Base-by-base conservation (phyloP, 2,113 vertebrate species). In the Pelvicachromis taeniatus region DNA sequence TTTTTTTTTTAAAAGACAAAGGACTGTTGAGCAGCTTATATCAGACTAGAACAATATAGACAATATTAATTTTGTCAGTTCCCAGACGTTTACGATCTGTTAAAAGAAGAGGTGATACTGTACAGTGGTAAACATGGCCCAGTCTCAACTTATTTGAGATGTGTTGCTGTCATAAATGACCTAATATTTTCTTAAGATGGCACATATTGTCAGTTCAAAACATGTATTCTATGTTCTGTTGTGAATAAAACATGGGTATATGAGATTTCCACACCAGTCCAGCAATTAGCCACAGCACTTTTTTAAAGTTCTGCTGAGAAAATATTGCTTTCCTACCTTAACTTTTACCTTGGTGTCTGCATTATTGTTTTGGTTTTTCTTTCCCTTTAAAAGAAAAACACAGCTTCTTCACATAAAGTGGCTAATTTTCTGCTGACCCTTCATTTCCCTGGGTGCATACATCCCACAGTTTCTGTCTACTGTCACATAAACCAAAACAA, bases 271-370 rank as follows among this genome's bases (percentile, higher is more conserved):
- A 13, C 0, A 21, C 38, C 33, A 63, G 59, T 80, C 58, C 16
- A 68, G 84, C 9, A 35, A 92, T 95, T 91, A 93, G 89, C 95
- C 92, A 94, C 70, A 77, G 59, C 68, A 40, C 53, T 70, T 82
- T 68, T 92, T 75, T 92, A 42, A 58, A 52, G 56, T 86, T 31
- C 68, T 3, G 33, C 38, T 81, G 14, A 91, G 42, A 70, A 52
- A 90, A 88, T 79, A 88, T 79, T 86, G 42, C 23, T 65, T 56
- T 19, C 31, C 75, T 84, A 55, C 85, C 63, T 33, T 1, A 78
- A 48, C 54, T 68, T 86, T 86, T 84, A 54, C 8, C 13, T 87
- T 77, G 77, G 56, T 80, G 11, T 29, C 50, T 87, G 77, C 75
- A 78, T 79, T 19, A 59, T 33, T 6, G 84, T 85, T 50, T 40